Percentiles rank a stretch among this genome's conserved stretches.
phyloP scores from a whole-genome alignment of 2,888 invertebrate species.

The Mesoligia furuncula region DNA sequence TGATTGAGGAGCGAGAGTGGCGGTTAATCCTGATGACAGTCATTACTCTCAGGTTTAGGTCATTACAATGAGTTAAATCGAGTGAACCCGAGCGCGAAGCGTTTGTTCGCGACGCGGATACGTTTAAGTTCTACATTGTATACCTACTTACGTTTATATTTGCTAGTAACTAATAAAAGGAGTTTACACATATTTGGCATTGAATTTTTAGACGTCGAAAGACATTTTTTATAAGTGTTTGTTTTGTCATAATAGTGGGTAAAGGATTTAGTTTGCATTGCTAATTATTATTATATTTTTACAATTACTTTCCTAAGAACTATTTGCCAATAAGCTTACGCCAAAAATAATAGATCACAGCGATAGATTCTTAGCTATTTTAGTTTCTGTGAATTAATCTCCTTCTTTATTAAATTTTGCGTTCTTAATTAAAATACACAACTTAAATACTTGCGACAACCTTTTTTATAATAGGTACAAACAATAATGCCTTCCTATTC shows the following conservation, averaged over 20 bases:
- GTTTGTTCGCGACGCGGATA: conserved; percentile 36
- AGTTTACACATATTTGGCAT: conserved; percentile 4
- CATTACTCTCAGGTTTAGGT: conserved; percentile 54
- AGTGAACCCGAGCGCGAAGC: conserved; percentile 59
- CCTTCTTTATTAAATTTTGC: too few species aligned
- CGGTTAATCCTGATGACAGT: conserved; percentile 34
- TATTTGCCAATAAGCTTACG: not conserved
- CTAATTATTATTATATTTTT: conserved; percentile 3
- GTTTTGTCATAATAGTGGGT: not conserved
- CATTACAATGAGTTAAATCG: conserved; percentile 62
- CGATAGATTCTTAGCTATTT: not conserved
- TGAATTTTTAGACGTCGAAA: not conserved
- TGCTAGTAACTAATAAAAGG: conserved; percentile 8
- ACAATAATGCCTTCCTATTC: conserved; percentile 3
- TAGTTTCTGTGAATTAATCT: too few species aligned
- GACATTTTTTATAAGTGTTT: not conserved
- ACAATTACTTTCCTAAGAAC: not conserved
- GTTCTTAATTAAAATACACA: not conserved
- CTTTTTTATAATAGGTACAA: not conserved
- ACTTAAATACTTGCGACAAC: not conserved
- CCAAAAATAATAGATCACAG: not conserved
- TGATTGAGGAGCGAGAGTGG: conserved; percentile 14
- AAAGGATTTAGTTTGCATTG: not conserved
- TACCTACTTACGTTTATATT: conserved; percentile 3
- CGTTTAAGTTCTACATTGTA: conserved; percentile 10